Evolutionary conservation across 2,113 vertebrate species (phyloP), one percentile per base, ranked within the genome.

Genomic region (Ailuropoda melanoleuca): DNA sequence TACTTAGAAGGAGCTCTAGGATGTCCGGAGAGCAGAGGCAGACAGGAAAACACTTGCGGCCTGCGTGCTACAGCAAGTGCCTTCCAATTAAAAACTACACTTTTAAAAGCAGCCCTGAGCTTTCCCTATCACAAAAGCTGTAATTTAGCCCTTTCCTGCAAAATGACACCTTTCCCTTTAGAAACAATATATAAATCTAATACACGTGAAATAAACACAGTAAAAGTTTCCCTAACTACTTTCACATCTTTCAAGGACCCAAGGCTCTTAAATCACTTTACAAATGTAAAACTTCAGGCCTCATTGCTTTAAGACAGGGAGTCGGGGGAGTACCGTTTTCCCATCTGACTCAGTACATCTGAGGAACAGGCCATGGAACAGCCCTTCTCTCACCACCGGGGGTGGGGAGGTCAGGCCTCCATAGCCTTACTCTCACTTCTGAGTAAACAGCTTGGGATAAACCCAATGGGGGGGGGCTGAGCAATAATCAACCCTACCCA

Each of bases 141-240:
- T 92, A 89, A 97, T 83, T 77, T 24, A 72, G 95, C 58, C 95
- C 84, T 95, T 88, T 84, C 48, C 75, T 56, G 74, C 84, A 92
- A 98, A 96, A 72, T 37, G 84, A 97, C 84, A 90, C 93, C 92
- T 85, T 95, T 72, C 74, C 37, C 87, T 95, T 95, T 53, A 90
- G 87, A 98, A 96, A 93, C 81, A 88, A 82, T 55, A 90, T 24
- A 11, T 72, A 95, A 95, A 90, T 89, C 46, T 13, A 46, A 95
- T 60, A 88, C 80, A 37, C 77, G 72, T 43, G 74, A 95, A 97
- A 96, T 56, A 93, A 96, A 95, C 39, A 68, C 70, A 13, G 78
- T 13, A 14, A 50, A 81, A 90, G 19, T 24, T 48, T 95, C 80
- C 66, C 90, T 92, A 72, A 88, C 50, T 94, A 81, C 72, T 26